Evolutionary conservation across 2,113 vertebrate species (phyloP), one percentile per base, ranked within the genome.

Genomic region (Todiramphus chloris): DNA sequence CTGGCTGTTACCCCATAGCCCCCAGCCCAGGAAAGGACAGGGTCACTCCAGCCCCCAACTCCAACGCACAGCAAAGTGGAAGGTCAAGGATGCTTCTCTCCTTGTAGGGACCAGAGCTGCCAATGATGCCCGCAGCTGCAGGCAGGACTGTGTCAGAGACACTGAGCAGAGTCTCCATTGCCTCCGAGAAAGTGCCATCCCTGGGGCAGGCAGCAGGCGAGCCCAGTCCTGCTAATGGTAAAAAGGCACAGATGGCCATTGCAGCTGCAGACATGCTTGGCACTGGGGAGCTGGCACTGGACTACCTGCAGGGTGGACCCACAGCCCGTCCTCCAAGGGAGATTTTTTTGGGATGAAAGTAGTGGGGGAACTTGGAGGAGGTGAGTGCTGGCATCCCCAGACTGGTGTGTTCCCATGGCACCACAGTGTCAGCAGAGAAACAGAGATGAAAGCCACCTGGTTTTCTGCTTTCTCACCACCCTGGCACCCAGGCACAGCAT

Each of bases 191-290:
- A 39, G 74, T 0, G 1, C 41, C 51, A 81, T 69, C 64, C 37
- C 56, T 9, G 51, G 30, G 41, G 46, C 51, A 67, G 76, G 56
- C 70, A 83, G 56, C 27, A 31, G 62, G 30, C 1, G 4, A 79
- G 69, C 39, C 24, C 1, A 0, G 3, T 51, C 43, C 30, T 0
- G 0, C 46, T 62, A 63, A 27, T 0, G 1, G 50, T 14, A 39
- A 77, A 62, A 46, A 88, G 39, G 37, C 13, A 3, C 55, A 76
- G 44, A 13, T 0, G 2, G 39, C 48, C 48, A 43, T 5, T 44
- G 66, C 66, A 35, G 74, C 31, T 13, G 4, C 74, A 70, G 70
- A 27, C 2, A 5, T 1, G 2, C 51, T 41, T 51, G n/a, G 79
- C 43, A 78, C 31, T 3, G 10, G 15, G 35, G 53, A 86, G n/a